Conservation (phyloP, 2,888 invertebrate species). For the Drosophila meridiana region DNA sequence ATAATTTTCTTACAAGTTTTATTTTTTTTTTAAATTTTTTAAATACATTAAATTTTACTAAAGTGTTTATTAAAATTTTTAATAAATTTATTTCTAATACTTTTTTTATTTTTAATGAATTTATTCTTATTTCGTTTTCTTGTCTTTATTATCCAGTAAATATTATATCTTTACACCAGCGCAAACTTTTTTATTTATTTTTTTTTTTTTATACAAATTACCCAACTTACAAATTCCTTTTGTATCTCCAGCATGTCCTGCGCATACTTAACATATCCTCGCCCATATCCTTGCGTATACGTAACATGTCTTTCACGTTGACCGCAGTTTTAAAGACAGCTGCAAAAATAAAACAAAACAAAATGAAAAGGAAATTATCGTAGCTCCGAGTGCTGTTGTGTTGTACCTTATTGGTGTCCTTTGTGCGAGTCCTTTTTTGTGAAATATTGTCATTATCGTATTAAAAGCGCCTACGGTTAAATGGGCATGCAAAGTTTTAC, state of each 20-base stretch:
- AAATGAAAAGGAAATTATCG: not conserved
- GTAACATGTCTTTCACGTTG: not conserved
- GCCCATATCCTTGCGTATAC: not conserved
- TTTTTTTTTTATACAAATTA: not conserved
- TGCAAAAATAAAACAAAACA: not conserved
- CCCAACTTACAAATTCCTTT: too few species aligned
- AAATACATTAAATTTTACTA: too few species aligned
- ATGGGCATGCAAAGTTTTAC: slow-evolving; percentile 63
- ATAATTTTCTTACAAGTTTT: too few species aligned
- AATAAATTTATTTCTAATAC: too few species aligned
- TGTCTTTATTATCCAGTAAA: too few species aligned
- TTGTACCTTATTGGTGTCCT: slow-evolving; percentile 16
- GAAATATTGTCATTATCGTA: slow-evolving; percentile 76
- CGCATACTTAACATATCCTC: not conserved
- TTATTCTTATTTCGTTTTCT: too few species aligned
- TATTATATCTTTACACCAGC: too few species aligned
- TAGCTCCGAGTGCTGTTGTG: not conserved
- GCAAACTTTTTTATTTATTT: too few species aligned
- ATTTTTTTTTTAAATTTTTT: too few species aligned
- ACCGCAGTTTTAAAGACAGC: not conserved
- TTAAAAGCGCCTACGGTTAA: slow-evolving; percentile 72
- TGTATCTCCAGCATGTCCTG: not conserved
- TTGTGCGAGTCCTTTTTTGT: slow-evolving; percentile 56
- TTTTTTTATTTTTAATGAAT: too few species aligned
- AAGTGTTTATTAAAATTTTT: too few species aligned